Base-by-base conservation (phyloP, 2,113 vertebrate species). In the Chaetura pelagica region DNA sequence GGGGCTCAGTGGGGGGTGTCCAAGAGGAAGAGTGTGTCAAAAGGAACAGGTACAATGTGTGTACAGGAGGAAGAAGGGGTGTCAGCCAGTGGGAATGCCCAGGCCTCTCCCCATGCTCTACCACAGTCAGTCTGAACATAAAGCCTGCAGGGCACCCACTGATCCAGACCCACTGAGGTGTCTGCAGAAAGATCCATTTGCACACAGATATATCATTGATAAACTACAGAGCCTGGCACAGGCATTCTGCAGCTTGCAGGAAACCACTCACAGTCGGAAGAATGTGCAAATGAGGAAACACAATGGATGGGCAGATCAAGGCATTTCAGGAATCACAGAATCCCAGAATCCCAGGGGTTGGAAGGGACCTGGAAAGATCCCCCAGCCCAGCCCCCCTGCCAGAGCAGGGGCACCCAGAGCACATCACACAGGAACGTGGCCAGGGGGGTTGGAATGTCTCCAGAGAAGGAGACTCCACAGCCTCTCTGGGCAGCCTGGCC, bases 101-200 rank as follows among this genome's bases (percentile, higher is more conserved):
- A 2, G 17, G 26, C 61, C 0, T 34, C 63, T 29, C 4, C 34
- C 29, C 61, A 18, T 4, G 5, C 2, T 1, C 1, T 15, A 66
- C 30, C 52, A 17, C 2, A 0, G 27, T 48, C 7, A 46, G 55
- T 23, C 38, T 66, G 59, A 12, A 35, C 15, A 35, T 69, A 32
- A 20, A 85, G 68, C 81, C 27, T 26, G 62, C 66, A 61, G 58
- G 67, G 26, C 4, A 12, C 24, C 24, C 35, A 10, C 4, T 2
- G 1, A 13, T 5, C 52, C 8, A 32, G 58, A 59, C 22, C 42
- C 76, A 38, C 78, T 7, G 61, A 78, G 61, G 55, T 21, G 51
- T 54, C 92, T 78, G 85, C 81, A 52, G 12, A 3, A 15, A 69
- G 35, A 26, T 8, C 12, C 29, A 73, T 57, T 73, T 69, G 81